Base-by-base conservation (phyloP, 2,113 vertebrate genomes). In the Megaleporinus macrocephalus region DNA sequence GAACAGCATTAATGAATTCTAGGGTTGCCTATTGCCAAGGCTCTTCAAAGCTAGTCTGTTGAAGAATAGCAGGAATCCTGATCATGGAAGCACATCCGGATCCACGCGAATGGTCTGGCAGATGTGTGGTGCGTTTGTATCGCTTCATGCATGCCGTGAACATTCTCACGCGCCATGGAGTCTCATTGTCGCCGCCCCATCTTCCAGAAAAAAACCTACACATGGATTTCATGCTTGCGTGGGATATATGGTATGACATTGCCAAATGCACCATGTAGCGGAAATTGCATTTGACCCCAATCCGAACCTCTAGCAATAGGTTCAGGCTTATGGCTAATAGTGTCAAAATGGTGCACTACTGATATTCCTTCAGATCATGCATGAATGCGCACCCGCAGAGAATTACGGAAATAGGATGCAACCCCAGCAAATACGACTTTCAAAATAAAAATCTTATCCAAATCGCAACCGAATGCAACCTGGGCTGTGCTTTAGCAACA, bases 51-150 rank as follows among this genome's bases (percentile, higher is more conserved):
- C n/a, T 49, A 51, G 65, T 72, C 22, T 30, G 53, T 27, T 33
- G 18, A 76, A 44, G 71, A 73, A 47, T 22, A 70, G 70, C 29
- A 61, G 70, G 27, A 63, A 70, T 59, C 3, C 14, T 29, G 65
- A 79, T 24, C 18, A 49, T 29, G 5, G 57, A 63, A 74, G 61
- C 59, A 24, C 14, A 62, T 62, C 59, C 24, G 3, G 33, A 86
- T 85, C 68, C 24, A 75, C 71, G 30, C 49, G 24, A 13, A 84
- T 68, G 63, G 51, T 72, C 76, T 62, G 79, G 16, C 76, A 88
- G 85, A 84, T 89, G 88, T 84, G 76, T 30, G 47, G 47, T 74
- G 83, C 71, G 72, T 41, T 62, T 71, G 79, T 83, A 72, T n/a
- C 36, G 44, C 4, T 30, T 16, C 59, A 27, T 70, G 36, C 61